A percentile compares a stretch with the other conserved stretches of the same genome.
Conservation (phyloP, 2,113 vertebrate species). For the Clarias magur region DNA sequence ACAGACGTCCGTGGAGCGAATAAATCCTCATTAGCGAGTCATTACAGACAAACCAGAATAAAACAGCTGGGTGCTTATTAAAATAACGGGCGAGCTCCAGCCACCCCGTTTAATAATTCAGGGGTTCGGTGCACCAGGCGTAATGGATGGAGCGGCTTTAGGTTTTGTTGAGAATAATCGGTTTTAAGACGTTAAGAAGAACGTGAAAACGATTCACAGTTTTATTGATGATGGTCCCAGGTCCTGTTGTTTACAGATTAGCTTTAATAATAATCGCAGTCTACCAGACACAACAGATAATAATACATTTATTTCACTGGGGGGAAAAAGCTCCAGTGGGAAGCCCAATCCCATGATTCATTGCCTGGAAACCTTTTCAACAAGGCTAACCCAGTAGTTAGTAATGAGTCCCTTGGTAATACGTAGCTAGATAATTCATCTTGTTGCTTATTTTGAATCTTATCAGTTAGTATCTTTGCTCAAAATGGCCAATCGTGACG, state of each 20-base stretch:
- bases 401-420: neutral
- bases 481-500: neutral
- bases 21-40: constrained; percentile 26
- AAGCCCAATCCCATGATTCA: neutral
- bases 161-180: constrained; percentile 9
- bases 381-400: neutral
- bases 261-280: neutral
- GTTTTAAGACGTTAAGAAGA: neutral
- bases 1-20: neutral
- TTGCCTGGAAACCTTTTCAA: neutral
- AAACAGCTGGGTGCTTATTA: constrained; percentile 32
- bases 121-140: neutral
- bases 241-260: neutral
- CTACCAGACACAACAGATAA: neutral
- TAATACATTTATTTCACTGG: neutral
- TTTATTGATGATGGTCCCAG: neutral
- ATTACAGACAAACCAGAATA: constrained; percentile 2
- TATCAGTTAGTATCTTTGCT: neutral
- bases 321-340: neutral
- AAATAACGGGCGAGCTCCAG: neutral
- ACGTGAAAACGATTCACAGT: neutral
- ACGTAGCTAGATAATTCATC: neutral
- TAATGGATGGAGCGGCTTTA: neutral
- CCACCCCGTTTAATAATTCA: constrained; percentile 32
- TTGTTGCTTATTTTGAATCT: neutral